phyloP scores from a whole-genome alignment of 1,140 invertebrate species.

The Ditylenchus dipsaci region DNA sequence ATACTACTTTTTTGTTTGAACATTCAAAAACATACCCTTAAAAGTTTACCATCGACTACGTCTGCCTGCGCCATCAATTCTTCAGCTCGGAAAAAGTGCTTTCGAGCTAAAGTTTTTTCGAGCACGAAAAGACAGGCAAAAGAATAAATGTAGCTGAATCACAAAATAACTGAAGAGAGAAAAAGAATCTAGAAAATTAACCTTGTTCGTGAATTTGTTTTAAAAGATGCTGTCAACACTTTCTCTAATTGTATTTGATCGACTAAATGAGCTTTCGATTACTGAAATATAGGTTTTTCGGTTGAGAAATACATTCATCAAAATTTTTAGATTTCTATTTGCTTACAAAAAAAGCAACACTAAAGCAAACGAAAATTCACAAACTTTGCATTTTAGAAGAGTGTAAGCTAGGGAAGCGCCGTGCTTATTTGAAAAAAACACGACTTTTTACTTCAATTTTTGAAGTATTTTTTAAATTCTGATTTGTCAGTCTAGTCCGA shows the following conservation, averaged over 20 bases:
- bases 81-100: not conserved
- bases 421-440: too few species aligned
- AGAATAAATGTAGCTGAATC: not conserved
- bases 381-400: too few species aligned
- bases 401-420: too few species aligned
- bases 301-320: too few species aligned
- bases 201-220: not conserved
- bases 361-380: too few species aligned
- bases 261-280: not conserved
- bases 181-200: not conserved
- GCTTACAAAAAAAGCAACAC: too few species aligned
- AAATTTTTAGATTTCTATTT: too few species aligned
- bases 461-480: too few species aligned
- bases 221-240: not conserved
- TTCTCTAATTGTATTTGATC: not conserved
- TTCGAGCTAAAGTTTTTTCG: not conserved
- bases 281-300: too few species aligned
- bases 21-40: not conserved
- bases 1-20: not conserved
- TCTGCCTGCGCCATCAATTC: not conserved
- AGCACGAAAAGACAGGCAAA: not conserved
- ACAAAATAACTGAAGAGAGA: not conserved
- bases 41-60: not conserved
- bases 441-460: too few species aligned
- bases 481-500: too few species aligned